These are phyloP conservation scores for Phymorhynchus buccinoides DNA, from an alignment of 1,140 invertebrate genomes.

Conservation along the genomic window DNA sequence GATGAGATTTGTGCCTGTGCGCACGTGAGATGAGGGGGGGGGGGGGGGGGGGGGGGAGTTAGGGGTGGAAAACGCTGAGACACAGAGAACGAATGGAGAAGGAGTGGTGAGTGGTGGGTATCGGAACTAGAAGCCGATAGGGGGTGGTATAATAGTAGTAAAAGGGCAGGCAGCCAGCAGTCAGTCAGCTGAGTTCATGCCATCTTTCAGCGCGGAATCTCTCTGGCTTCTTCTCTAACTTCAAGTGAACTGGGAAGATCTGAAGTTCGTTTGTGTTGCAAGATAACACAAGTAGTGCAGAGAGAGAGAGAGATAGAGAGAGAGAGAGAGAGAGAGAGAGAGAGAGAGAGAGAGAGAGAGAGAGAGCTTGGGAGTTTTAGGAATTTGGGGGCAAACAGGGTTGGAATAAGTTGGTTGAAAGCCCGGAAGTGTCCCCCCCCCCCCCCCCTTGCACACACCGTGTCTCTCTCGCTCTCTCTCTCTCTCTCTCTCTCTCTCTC, in stretches of 20 bases:
- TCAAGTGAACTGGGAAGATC: not conserved
- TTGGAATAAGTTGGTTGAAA: no score
- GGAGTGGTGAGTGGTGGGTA: not conserved
- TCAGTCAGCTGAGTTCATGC: not conserved
- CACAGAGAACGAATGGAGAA: not conserved
- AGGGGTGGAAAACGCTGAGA: not conserved
- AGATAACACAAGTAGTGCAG: constrained; percentile 6
- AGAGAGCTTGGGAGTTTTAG: not conserved
- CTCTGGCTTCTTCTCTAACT: no score
- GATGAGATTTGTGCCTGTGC: not conserved
- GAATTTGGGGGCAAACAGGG: no score
- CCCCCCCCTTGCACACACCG: not conserved
- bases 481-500: not conserved
- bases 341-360: not conserved
- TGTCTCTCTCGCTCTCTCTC: not conserved
- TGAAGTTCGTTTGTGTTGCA: not conserved
- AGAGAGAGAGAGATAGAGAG: not conserved
- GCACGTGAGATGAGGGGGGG: not conserved
- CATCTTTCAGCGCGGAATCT: not conserved
- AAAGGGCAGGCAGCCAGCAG: not conserved
- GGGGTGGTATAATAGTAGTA: not conserved
- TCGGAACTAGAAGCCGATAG: not conserved
- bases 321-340: no score
- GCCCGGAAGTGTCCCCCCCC: not conserved
- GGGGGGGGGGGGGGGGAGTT: not conserved